Conservation (phyloP, 1,140 invertebrate genomes). For the Drosophila serrata region DNA sequence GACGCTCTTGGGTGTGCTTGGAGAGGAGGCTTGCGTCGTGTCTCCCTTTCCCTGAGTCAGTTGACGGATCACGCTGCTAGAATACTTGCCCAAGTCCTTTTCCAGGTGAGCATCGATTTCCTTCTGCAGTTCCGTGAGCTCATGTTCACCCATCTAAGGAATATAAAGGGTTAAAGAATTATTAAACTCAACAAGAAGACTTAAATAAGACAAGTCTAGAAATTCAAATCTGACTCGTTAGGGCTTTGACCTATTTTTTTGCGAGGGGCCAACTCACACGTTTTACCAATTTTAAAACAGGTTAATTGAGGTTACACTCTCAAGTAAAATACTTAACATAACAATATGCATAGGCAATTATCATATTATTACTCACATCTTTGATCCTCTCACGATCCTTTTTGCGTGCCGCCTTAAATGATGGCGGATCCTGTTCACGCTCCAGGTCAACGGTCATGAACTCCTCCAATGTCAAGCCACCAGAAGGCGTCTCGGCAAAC, state of each 20-base stretch:
- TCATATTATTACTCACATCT: slow-evolving; percentile 86
- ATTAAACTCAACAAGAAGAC: background rate
- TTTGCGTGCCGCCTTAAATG: slow-evolving; percentile 95
- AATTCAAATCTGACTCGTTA: background rate
- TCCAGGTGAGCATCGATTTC: slow-evolving; percentile 92
- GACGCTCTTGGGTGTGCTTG: slow-evolving; percentile 20
- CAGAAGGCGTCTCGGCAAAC: slow-evolving; percentile 98
- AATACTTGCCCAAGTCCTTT: slow-evolving; percentile 86
- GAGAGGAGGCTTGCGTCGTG: background rate
- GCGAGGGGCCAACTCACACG: background rate
- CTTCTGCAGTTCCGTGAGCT: slow-evolving; percentile 90
- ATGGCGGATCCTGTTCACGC: slow-evolving; percentile 98
- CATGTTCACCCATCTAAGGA: slow-evolving; percentile 86
- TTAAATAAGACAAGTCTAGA: background rate
- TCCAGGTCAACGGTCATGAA: slow-evolving; percentile 99
- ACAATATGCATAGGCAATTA: background rate
- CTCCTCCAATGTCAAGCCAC: slow-evolving; percentile 96
- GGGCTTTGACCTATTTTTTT: background rate
- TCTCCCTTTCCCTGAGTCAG: slow-evolving; percentile 35
- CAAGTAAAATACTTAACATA: background rate
- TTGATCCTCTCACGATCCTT: slow-evolving; percentile 93
- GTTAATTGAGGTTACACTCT: background rate
- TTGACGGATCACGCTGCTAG: slow-evolving; percentile 64
- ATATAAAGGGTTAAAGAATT: background rate
- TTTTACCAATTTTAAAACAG: background rate